Evolutionary conservation across 2,888 invertebrate species (phyloP), one percentile per base, ranked within the genome.

Genomic region (Plemyria rubiginata): DNA sequence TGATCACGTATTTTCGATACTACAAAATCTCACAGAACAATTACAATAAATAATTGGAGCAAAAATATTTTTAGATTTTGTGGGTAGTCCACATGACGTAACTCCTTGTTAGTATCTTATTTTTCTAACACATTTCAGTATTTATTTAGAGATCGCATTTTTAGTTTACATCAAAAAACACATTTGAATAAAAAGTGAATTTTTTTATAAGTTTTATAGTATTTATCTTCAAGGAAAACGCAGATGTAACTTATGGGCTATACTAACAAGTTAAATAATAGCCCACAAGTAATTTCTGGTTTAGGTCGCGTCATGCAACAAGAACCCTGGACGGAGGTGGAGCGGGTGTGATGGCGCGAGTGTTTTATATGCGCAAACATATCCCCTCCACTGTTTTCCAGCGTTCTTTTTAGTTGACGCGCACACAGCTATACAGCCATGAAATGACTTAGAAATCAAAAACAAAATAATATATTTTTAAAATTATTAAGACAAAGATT

Each of bases 61-160:
- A 54, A 12, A 38, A 52, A 16, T 38, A 43, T 8, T 43, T 43
- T 38, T 8, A 11, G 9, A 11, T 11, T 38, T 32, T 5, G 5
- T 5, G 32, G 32, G 32, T 32, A 32, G 5, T 7, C 32, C 32
- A 32, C 36, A 38, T 11, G 36, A 38, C 36, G 11, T 11, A 11
- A 11, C 11, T 11, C 16, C 3, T 4, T 45, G 16, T 38, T 36
- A 29, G 15, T 46, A 6, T 29, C 16, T 49, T 56, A 16, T 49
- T 29, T 49, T 49, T 49, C 13, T 32, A 48, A 49, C 13, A 29
- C 13, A 3, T n/a, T 48, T 32, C 8, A 16, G 8, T 45, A 16
- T 43, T 43, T 16, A 45, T 45, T 45, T 16, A 45, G 45, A 45
- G 45, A 45, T 45, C 45, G 45, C 16, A 16, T 45, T 43, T 15